Evolutionary conservation across 1,140 invertebrate species (phyloP).

Genomic region (Anastrepha obliqua): DNA sequence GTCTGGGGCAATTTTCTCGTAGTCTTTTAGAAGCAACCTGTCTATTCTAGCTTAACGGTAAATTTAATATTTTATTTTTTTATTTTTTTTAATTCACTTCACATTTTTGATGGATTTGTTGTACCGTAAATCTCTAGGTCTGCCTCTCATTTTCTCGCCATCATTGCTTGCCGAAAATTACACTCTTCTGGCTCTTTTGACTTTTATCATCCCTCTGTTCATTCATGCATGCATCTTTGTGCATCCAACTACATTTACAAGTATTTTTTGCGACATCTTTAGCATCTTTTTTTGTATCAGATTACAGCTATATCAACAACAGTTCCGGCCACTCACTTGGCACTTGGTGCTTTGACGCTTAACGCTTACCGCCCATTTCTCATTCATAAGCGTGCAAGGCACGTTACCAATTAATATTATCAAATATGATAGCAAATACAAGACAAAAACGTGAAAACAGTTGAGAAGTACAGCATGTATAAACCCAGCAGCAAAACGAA

Average conservation of each 20-base stretch:
- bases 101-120: background rate
- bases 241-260: too few relatives aligned
- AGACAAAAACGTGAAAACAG: background rate
- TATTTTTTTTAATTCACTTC: too few relatives aligned
- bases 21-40: too few relatives aligned
- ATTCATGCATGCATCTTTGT: too few relatives aligned
- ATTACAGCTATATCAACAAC: slow-evolving; percentile 20
- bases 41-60: too few relatives aligned
- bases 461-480: too few relatives aligned
- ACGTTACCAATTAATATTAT: background rate
- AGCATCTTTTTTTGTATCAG: slow-evolving; percentile 38
- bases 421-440: background rate
- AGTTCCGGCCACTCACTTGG: slow-evolving; percentile 39
- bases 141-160: background rate
- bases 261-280: slow-evolving; percentile 21
- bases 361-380: background rate
- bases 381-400: slow-evolving; percentile 48
- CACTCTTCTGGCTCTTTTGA: too few relatives aligned
- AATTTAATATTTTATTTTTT: too few relatives aligned
- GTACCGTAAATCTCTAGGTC: background rate
- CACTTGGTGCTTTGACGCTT: slow-evolving; percentile 22
- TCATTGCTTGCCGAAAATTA: too few relatives aligned
- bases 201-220: too few relatives aligned
- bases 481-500: too few relatives aligned
- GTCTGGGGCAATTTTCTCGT: too few relatives aligned